Evolutionary conservation across 2,888 invertebrate species (phyloP), one percentile per base, ranked within the genome.

Genomic region (Lissonota sp.): DNA sequence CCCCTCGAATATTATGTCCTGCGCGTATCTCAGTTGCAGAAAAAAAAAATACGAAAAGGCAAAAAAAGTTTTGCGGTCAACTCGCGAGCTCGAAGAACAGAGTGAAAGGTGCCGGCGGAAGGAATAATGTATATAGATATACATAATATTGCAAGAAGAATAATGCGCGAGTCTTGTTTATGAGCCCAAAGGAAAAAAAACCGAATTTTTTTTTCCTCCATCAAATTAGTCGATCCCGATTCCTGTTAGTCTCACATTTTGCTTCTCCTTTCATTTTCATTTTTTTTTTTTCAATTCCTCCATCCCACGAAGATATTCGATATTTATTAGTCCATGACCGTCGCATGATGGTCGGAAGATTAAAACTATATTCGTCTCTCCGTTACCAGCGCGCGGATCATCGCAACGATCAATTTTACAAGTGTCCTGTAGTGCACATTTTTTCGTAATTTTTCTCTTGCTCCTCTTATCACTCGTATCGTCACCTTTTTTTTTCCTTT

Each of bases 21-120:
- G 49, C 39, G 55, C 55, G 57, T 60, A 73, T 73, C 67, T 73
- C 53, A 57, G 62, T 7, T 69, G 63, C 39, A 64, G 64, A 64
- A 63, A 57, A 37, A 26, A 53, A 53, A 53, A 26, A 26, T 26
- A 16, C 6, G 16, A 53, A 53, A 14, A 5, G 16, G 16, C 3
- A 14, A 58, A 58, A n/a, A 79, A 69, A 51, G 69, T 57, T 69
- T 63, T 71, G 74, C 66, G 79, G 74, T 75, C 71, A 53, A 53
- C 64, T 69, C 55, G 46, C 55, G 60, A 62, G 72, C 39, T 42
- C 26, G 12, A 16, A 1, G 67, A 37, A 53, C 46, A 46, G 74
- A 75, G 75, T 75, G 75, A 75, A 75, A 75, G 75, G 75, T 69
- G 62, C 73, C 64, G 64, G 73, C 57, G 75, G 37, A 51, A 40